These are phyloP conservation scores for Trisateles emortualis DNA, from an alignment of 2,888 invertebrate species.

Conservation along the genomic window DNA sequence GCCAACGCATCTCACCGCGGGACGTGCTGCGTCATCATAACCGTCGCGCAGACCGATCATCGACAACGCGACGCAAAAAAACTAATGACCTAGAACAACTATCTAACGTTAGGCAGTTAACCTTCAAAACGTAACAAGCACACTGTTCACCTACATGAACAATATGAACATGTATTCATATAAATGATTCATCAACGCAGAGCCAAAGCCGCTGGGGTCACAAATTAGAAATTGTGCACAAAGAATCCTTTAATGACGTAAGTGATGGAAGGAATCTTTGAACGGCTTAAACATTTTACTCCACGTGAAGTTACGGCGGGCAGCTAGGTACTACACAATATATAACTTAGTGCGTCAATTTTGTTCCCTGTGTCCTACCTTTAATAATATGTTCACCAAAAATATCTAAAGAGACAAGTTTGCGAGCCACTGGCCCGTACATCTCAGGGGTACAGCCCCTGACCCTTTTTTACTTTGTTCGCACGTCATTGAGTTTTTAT, in stretches of 20 bases:
- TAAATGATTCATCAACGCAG: no score
- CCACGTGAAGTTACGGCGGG: no score
- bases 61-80: background rate
- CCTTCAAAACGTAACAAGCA: constrained; percentile 28
- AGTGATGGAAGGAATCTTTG: no score
- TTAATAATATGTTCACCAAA: constrained; percentile 8
- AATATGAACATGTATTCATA: no score
- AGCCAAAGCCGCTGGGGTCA: no score
- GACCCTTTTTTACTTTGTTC: constrained; percentile 45
- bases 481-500: constrained; percentile 42
- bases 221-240: no score
- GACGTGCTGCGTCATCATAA: background rate
- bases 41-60: background rate
- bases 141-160: background rate
- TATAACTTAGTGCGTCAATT: background rate
- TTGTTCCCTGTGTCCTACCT: background rate
- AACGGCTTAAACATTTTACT: no score
- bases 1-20: background rate
- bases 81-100: constrained; percentile 14
- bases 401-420: constrained; percentile 24
- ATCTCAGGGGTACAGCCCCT: constrained; percentile 26
- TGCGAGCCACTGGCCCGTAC: constrained; percentile 42
- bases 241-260: no score
- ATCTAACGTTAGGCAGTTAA: constrained; percentile 35
- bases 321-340: background rate